phyloP scores from a whole-genome alignment of 2,888 invertebrate genomes.

The Ligdia adustata region DNA sequence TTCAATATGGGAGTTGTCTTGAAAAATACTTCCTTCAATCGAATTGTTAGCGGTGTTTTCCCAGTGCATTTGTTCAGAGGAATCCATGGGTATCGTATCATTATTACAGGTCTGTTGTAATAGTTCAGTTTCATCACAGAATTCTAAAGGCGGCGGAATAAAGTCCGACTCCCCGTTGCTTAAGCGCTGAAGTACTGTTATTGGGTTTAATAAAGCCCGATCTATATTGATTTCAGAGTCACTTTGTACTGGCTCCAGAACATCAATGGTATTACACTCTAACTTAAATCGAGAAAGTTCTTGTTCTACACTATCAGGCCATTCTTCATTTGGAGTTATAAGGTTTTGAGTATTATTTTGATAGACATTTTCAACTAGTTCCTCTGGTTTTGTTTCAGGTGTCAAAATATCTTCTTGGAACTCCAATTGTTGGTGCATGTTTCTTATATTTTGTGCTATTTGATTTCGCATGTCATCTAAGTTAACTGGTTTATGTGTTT shows the following conservation, averaged over 20 bases:
- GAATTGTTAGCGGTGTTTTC: conserved; percentile 10
- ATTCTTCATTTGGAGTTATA: not conserved
- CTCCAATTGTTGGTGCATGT: not conserved
- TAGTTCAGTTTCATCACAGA: conserved; percentile 42
- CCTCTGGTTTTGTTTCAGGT: not conserved
- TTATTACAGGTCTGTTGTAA: not conserved
- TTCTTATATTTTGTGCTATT: not conserved
- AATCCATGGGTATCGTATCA: conserved; percentile 14
- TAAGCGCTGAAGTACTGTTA: conserved; percentile 59
- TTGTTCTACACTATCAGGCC: not conserved
- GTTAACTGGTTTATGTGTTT: not conserved
- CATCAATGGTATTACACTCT: conserved; percentile 1
- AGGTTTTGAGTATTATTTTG: not conserved
- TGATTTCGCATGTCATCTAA: not conserved
- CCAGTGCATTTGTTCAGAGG: conserved; percentile 27
- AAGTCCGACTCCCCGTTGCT: conserved; percentile 41
- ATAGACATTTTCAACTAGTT: not conserved
- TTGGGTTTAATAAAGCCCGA: conserved; percentile 66
- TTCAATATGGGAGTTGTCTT: conserved; percentile 32
- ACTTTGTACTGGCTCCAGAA: not conserved
- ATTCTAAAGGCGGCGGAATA: conserved; percentile 65
- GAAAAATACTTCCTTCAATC: conserved; percentile 35
- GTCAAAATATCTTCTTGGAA: not conserved
- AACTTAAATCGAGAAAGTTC: conserved; percentile 5
- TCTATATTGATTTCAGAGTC: conserved; percentile 46